These are phyloP conservation scores for Tapirus indicus DNA, from an alignment of 2,797 vertebrate species.

Conservation along the genomic window DNA sequence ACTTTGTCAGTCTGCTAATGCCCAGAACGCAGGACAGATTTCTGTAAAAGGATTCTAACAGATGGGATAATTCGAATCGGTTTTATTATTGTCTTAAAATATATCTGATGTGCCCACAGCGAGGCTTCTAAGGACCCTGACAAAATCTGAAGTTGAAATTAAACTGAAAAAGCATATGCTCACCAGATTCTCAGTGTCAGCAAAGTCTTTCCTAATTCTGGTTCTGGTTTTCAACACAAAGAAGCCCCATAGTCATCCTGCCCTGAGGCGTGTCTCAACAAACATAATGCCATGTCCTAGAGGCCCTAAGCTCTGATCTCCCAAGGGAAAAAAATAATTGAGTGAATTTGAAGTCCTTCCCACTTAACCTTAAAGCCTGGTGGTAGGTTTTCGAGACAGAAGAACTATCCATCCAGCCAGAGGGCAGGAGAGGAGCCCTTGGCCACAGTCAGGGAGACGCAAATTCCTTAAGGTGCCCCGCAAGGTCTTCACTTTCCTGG, in stretches of 20 bases:
- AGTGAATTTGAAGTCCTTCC: background rate
- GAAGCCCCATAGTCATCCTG: conserved; percentile 46
- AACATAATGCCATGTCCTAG: background rate
- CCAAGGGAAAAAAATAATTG: background rate
- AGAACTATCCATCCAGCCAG: background rate
- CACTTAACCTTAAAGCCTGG: background rate
- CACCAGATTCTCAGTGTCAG: conserved; percentile 70
- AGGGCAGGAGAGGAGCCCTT: background rate
- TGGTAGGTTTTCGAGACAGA: background rate
- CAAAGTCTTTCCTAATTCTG: conserved; percentile 60
- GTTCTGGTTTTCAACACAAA: conserved; percentile 68
- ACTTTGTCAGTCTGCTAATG: conserved; percentile 43
- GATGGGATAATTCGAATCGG: conserved; percentile 72
- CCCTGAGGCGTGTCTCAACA: conserved; percentile 28
- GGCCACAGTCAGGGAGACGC: background rate
- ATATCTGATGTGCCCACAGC: conserved; percentile 70
- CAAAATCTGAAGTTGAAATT: conserved; percentile 77
- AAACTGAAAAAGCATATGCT: conserved; percentile 73
- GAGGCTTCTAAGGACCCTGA: conserved; percentile 66
- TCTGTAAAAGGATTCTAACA: conserved; percentile 74
- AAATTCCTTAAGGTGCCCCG: background rate
- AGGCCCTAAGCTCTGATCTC: background rate
- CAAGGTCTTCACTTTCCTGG: background rate
- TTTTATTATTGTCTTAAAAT: conserved; percentile 80
- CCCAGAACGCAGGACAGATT: conserved; percentile 76